Evolutionary conservation across 2,888 invertebrate genomes (phyloP), one percentile per base, ranked within the genome.

Genomic region (Drosophila diplacantha): DNA sequence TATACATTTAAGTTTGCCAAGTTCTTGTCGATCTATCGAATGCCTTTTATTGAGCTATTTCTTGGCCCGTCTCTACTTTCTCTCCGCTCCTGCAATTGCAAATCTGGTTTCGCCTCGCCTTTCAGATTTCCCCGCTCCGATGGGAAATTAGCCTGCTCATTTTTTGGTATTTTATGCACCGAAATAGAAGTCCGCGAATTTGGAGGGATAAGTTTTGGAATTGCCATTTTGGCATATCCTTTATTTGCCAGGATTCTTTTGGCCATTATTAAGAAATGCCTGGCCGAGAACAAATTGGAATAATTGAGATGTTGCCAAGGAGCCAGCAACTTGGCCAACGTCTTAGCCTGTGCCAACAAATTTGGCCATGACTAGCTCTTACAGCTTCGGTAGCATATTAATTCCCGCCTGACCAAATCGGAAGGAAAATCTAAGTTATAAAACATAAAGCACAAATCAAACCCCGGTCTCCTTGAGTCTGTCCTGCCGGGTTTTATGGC

Each of bases 1-100:
- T 74, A 59, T 75, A 60, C 72, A 63, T 77, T 74, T 55, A 68
- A 82, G 77, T 81, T 81, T 80, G 81, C 78, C 83, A 83, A 83
- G 61, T 81, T 73, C 74, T 82, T 78, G 83, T 82, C 78, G 72
- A 67, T 80, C 77, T 73, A 72, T 58, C 59, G 65, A 56, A 60
- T 72, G 69, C 52, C 61, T 54, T 72, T 73, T 64, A 79, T 81
- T 80, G 77, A 82, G 81, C 72, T 72, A 80, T 80, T 82, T 64
- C 67, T 74, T 70, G 59, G 71, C 81, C 56, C 62, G 50, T 67
- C 67, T 47, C 37, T 56, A 63, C 68, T 73, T 74, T 78, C 72
- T 80, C 67, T 69, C 60, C 51, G 57, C 38, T 68, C 35, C 44
- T 59, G 52, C 72, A 76, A 62, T 72, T 52, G 34, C 54, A 62